phyloP scores from a whole-genome alignment of 2,888 invertebrate species.

The Noctua fimbriata region DNA sequence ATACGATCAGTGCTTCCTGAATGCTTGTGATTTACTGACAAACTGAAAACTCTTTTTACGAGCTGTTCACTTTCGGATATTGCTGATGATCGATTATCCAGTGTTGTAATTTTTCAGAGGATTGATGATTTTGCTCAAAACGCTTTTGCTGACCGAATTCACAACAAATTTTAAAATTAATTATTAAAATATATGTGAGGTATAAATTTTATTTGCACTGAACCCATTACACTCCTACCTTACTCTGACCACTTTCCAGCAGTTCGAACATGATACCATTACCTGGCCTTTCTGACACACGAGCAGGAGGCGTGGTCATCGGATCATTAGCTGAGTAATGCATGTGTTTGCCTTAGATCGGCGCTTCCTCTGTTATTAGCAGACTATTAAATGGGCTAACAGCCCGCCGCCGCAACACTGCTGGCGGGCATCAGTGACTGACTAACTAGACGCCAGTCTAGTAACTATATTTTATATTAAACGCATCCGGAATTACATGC shows the following conservation, averaged over 20 bases:
- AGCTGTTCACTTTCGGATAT: background rate
- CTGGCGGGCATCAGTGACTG: background rate
- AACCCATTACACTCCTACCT: background rate
- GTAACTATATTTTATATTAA: background rate
- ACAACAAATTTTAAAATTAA: background rate
- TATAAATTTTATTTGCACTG: background rate
- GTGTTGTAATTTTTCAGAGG: background rate
- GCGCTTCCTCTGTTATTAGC: constrained; percentile 28
- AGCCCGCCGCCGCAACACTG: background rate
- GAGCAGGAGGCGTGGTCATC: constrained; percentile 19
- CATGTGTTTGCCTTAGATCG: constrained; percentile 33
- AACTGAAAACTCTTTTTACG: background rate
- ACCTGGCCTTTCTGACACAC: background rate
- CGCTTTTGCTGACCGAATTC: background rate
- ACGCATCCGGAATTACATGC: background rate
- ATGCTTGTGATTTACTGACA: background rate
- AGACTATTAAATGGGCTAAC: constrained; percentile 16
- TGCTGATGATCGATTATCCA: background rate
- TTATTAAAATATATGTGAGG: background rate
- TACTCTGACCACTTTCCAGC: background rate
- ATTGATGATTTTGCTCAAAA: background rate
- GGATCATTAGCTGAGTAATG: constrained; percentile 31
- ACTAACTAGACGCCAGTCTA: constrained; percentile 20
- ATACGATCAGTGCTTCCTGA: background rate
- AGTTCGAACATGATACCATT: constrained; percentile 7